Evolutionary conservation across 1,140 invertebrate genomes (phyloP).

Genomic region (Acromyrmex echinatior): DNA sequence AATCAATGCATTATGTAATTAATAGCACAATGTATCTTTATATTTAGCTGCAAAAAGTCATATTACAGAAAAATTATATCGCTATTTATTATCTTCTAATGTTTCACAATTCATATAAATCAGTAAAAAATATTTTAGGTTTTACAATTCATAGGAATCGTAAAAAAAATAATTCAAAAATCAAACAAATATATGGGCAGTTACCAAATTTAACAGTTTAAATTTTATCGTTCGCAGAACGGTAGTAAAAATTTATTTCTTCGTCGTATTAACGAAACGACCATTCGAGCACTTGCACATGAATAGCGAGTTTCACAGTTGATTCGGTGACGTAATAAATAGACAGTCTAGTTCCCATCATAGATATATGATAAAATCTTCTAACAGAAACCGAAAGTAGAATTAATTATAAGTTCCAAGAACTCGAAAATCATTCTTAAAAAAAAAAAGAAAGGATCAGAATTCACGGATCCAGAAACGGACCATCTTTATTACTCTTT

Average conservation of each 20-base stretch:
- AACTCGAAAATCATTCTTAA: background rate
- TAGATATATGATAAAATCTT: constrained; percentile 39
- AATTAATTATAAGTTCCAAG: background rate
- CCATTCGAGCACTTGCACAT: background rate
- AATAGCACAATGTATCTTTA: background rate
- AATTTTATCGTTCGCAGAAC: constrained; percentile 1
- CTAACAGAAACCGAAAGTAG: background rate
- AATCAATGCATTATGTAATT: background rate
- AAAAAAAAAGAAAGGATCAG: constrained; percentile 20
- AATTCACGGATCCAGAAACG: background rate
- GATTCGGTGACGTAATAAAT: constrained; percentile 22
- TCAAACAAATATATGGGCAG: background rate
- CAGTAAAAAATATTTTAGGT: background rate
- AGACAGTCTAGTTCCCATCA: background rate
- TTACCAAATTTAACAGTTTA: background rate
- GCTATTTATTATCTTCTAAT: background rate
- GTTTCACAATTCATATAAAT: too few relatives aligned
- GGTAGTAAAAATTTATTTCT: constrained; percentile 30
- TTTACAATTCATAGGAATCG: background rate
- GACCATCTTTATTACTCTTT: constrained; percentile 43
- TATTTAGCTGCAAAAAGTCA: background rate
- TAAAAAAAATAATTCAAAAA: constrained; percentile 5
- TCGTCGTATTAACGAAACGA: background rate
- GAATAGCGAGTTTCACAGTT: constrained; percentile 7
- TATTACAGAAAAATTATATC: background rate